phyloP scores from a whole-genome alignment of 2,888 invertebrate genomes.

The Amphipyra berbera region DNA sequence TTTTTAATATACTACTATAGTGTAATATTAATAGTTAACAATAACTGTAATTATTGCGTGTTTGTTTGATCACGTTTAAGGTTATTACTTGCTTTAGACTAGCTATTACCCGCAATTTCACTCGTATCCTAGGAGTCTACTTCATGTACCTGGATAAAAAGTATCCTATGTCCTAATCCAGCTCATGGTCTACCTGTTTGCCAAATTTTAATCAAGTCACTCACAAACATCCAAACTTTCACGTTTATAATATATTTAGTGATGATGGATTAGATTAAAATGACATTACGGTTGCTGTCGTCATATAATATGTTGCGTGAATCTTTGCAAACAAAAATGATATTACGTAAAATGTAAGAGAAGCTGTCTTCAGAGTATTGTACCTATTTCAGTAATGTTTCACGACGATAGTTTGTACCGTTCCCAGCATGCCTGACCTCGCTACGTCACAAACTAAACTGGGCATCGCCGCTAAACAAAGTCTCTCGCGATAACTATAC shows the following conservation, averaged over 20 bases:
- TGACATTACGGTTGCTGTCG: background rate
- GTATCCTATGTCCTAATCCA: too few relatives aligned
- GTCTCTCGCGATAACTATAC: conserved; percentile 3
- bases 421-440: conserved; percentile 1
- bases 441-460: background rate
- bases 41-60: too few relatives aligned
- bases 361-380: background rate
- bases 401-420: background rate
- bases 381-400: conserved; percentile 1
- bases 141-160: too few relatives aligned
- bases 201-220: too few relatives aligned
- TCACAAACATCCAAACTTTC: too few relatives aligned
- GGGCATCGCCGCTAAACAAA: conserved; percentile 10
- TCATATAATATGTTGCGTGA: conserved; percentile 8
- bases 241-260: background rate
- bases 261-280: conserved; percentile 8
- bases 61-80: too few relatives aligned
- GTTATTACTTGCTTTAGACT: too few relatives aligned
- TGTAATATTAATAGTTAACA: too few relatives aligned
- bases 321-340: conserved; percentile 10
- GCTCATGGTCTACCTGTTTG: too few relatives aligned
- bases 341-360: background rate
- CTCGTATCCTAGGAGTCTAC: too few relatives aligned
- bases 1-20: too few relatives aligned
- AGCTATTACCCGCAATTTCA: too few relatives aligned